phyloP scores from a whole-genome alignment of 2,797 vertebrate genomes.

The Adrianichthys oophorus region DNA sequence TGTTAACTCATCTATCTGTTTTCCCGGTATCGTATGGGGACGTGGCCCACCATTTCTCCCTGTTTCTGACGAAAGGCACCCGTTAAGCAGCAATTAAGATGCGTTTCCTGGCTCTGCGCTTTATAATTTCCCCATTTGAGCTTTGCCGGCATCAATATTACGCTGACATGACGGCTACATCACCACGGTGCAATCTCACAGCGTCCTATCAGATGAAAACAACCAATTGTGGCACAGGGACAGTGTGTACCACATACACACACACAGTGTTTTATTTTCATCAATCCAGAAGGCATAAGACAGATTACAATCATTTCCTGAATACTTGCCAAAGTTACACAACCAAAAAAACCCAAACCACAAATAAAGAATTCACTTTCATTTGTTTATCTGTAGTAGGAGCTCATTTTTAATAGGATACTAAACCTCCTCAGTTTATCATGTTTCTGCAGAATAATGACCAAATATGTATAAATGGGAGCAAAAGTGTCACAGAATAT shows the following conservation, averaged over 20 bases:
- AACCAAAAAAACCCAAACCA: background rate
- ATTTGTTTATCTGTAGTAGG: background rate
- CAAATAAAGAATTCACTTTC: background rate
- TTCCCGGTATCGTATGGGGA: slow-evolving; percentile 56
- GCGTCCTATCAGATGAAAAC: slow-evolving; percentile 44
- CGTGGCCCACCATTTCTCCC: slow-evolving; percentile 59
- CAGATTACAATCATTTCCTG: slow-evolving; percentile 7
- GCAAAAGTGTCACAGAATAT: slow-evolving; percentile 11
- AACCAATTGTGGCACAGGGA: slow-evolving; percentile 36
- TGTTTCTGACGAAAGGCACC: slow-evolving; percentile 71
- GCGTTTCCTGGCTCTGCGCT: slow-evolving; percentile 71
- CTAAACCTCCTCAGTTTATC: background rate
- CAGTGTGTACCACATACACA: slow-evolving; percentile 7
- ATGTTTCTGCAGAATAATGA: background rate
- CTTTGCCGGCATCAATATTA: slow-evolving; percentile 71
- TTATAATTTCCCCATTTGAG: slow-evolving; percentile 72
- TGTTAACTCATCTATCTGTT: slow-evolving; percentile 70
- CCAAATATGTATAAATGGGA: background rate
- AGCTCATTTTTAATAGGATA: background rate
- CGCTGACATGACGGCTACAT: slow-evolving; percentile 66
- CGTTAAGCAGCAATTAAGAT: slow-evolving; percentile 79
- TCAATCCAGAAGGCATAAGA: background rate
- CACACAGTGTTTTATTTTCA: slow-evolving; percentile 6
- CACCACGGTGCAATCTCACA: slow-evolving; percentile 58
- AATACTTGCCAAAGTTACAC: background rate